These are phyloP conservation scores for Drosophila nigromelanica DNA, from an alignment of 1,140 invertebrate genomes.

Conservation along the genomic window DNA sequence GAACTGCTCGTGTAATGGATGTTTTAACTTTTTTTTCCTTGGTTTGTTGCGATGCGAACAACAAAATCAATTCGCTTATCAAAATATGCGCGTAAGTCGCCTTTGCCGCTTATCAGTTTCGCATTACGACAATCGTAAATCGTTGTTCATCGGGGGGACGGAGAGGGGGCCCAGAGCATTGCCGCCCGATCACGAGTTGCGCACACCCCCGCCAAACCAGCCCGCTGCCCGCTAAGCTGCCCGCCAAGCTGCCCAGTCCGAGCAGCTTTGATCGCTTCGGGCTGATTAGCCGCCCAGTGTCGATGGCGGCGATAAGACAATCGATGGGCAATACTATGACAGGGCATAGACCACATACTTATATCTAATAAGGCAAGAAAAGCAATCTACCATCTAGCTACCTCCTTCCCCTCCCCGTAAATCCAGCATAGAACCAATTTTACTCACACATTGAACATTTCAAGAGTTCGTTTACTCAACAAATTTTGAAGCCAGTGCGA, in stretches of 20 bases:
- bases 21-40: conserved; percentile 11
- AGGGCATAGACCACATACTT: neutral
- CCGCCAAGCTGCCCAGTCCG: no score
- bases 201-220: conserved; percentile 4
- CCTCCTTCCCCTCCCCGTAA: no score
- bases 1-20: conserved; percentile 24
- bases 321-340: conserved; percentile 15
- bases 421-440: conserved; percentile 27
- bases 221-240: neutral
- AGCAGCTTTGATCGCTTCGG: conserved; percentile 6
- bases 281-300: conserved; percentile 14
- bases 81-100: conserved; percentile 7
- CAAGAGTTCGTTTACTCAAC: conserved; percentile 42
- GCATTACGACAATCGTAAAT: conserved; percentile 38
- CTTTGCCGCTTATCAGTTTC: conserved; percentile 22
- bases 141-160: conserved; percentile 5
- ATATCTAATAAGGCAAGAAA: no score
- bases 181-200: conserved; percentile 30
- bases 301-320: conserved; percentile 26
- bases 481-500: conserved; percentile 62
- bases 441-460: conserved; percentile 8
- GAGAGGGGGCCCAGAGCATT: neutral
- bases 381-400: no score
- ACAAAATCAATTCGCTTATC: conserved; percentile 35
- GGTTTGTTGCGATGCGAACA: conserved; percentile 12